Evolutionary conservation across 2,888 invertebrate species (phyloP).

Genomic region (Ditylenchus weischeri): DNA sequence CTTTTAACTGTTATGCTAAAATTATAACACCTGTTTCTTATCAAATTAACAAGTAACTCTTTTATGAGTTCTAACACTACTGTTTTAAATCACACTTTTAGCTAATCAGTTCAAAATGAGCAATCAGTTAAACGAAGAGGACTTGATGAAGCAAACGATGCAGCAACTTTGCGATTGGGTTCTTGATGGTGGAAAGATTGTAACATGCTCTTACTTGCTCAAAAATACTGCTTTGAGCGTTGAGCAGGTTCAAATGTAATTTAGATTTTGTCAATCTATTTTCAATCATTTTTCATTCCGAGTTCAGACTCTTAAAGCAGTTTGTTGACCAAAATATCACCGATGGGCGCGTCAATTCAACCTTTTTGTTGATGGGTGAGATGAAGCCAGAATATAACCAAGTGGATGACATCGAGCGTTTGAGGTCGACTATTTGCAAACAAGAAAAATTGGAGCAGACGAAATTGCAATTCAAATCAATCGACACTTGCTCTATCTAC

Average conservation of each 20-base stretch:
- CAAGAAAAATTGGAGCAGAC: constrained; percentile 10
- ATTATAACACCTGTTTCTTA: too few species aligned
- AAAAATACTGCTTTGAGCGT: not conserved
- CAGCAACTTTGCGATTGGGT: constrained; percentile 5
- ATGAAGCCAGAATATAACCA: not conserved
- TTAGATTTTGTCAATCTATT: not conserved
- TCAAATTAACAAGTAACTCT: too few species aligned
- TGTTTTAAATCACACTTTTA: too few species aligned
- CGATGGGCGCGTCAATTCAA: not conserved
- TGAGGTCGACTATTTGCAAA: constrained; percentile 8
- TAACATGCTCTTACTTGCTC: constrained; percentile 5
- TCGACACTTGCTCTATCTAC: constrained; percentile 11
- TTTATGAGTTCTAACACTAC: too few species aligned
- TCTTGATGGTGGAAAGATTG: constrained; percentile 3
- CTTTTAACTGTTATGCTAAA: too few species aligned
- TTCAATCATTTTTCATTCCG: not conserved
- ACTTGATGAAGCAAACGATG: not conserved
- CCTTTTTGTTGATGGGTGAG: constrained; percentile 6
- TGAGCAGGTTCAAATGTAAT: not conserved
- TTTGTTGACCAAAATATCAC: constrained; percentile 9
- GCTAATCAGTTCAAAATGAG: not conserved
- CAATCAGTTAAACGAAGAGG: not conserved
- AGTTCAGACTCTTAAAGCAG: constrained; percentile 3
- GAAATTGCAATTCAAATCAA: constrained; percentile 5
- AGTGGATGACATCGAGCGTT: not conserved